Base-by-base conservation (phyloP, 30 jellyfish, hydroid and myxozoan genomes). In the Chrysaora quinquecirrha region DNA sequence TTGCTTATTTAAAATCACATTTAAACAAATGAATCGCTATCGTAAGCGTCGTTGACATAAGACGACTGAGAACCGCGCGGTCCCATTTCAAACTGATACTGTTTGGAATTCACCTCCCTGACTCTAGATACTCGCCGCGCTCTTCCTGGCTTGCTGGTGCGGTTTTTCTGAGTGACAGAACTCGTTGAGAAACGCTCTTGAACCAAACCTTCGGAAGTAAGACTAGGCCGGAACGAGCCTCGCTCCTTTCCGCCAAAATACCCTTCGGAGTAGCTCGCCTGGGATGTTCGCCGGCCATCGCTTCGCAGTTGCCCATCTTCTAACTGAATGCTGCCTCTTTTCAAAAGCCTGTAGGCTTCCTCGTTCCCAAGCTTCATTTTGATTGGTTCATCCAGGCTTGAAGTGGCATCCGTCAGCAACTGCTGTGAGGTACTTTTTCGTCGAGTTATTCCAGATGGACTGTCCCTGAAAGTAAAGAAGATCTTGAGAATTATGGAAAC, bases 11-110 rank as follows among this genome's bases (percentile, higher is more conserved):
- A n/a, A n/a, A n/a, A n/a, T n/a, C n/a, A n/a, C 25, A 52, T 20
- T 20, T 52, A 52, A 2, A 52, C 68, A 52, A 52, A 38, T 21
- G 88, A 78, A 64, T 78, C 89, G 43, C 74, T 48, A 24, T 60
- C 69, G 35, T 34, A 78, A 25, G 75, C 75, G 6, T 64, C 79
- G 73, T 78, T 78, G 22, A 78, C 27, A 50, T 34, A 78, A 43
- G 76, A 50, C 19, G 61, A n/a, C 30, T 70, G 32, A 0, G 50
- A 29, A 48, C 82, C 46, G 12, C 89, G 82, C 14, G 82, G 80
- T 32, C 50, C 54, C 89, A 78, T 2, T 30, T 63, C 82, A 30
- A 0, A 64, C 32, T 75, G 48, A 48, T 24, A 63, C 20, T 2
- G 23, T 48, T 30, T 11, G 3, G 75, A 63, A 27, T 25, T 27